Evolutionary conservation across 2,113 vertebrate species (phyloP), one percentile per base, ranked within the genome.

Genomic region (Neodon shergylaensis): DNA sequence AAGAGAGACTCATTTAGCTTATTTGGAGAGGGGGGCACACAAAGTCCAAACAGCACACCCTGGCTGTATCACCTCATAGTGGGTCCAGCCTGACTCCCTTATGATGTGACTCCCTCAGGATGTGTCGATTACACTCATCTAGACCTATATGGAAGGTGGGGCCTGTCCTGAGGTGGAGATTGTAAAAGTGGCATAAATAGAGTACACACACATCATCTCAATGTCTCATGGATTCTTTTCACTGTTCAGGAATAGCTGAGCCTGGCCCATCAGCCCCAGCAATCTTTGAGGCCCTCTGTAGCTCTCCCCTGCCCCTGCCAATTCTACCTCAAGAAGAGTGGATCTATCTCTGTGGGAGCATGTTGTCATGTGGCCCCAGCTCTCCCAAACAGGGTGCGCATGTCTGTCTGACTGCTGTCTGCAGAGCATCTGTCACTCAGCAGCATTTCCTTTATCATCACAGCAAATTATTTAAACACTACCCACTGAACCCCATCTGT

Each of bases 401-500:
- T 95, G 86, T 73, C 92, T 97, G 79, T 91, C 95, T 68, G 95
- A 90, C 97, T 49, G 74, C 81, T 98, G 97, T 97, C 97, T 91
- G 85, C 26, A 0, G 81, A 95, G 96, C 98, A 98, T 98, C 98
- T 98, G 98, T 97, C 98, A 83, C 96, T 98, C 97, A 93, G 95
- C 86, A 92, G 42, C 61, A 1, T 97, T 97, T 97, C 63, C 93
- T 98, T 96, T 97, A 88, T 91, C 98, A 88, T 76, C 82, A 96
- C 95, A 94, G 97, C 98, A 98, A 98, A 98, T 98, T 96, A 98
- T 98, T 98, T 98, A 98, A 98, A 96, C 93, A 94, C 96, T 98
- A 98, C 97, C 97, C 97, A 97, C 96, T 76, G 98, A 78, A 98
- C 98, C 98, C 98, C 98, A 98, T 98, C 98, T 98, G 98, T 97